Base-by-base conservation (phyloP, 2,113 vertebrate genomes). In the Noctilio leporinus region DNA sequence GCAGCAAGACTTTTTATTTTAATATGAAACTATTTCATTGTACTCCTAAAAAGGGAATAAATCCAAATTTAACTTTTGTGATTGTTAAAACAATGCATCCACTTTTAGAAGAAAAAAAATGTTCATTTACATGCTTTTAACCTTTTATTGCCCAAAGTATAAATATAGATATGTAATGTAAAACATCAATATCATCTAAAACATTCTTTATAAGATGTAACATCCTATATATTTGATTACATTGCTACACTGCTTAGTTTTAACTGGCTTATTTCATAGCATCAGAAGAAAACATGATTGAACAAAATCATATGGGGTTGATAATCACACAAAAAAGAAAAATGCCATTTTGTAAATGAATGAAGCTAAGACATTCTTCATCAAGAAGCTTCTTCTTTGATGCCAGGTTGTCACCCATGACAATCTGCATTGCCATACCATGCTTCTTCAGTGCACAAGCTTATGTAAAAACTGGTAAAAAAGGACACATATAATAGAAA, bases 261-360 rank as follows among this genome's bases (percentile, higher is more conserved):
- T 92, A 88, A 91, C 67, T 84, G 43, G 17, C 94, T 92, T 88
- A 38, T 90, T 92, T 89, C 33, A 77, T 72, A 47, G 15, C 82
- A 85, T 55, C 77, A 93, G 62, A 94, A 90, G 81, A 76, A 94
- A 95, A 95, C 70, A 67, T n/a, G 77, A 72, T 57, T 82, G 92
- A 91, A 83, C 35, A 82, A 89, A 96, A 92, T 14, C 49, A 14
- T 28, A 76, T 81, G 33, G 9, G 24, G 73, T 95, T 91, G 65
- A 77, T 59, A 86, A 94, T 86, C 35, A 80, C 49, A 70, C 20
- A 64, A 72, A 91, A 20, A 20, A 64, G 24, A 86, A 38, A 76
- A 88, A 84, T 82, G 33, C 20, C 67, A 95, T 91, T 97, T 88
- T 97, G 57, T 89, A 95, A 97, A 80, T 72, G 45, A 91, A 83